Evolutionary conservation across 2,888 invertebrate genomes (phyloP).

Genomic region (Pocota personata): DNA sequence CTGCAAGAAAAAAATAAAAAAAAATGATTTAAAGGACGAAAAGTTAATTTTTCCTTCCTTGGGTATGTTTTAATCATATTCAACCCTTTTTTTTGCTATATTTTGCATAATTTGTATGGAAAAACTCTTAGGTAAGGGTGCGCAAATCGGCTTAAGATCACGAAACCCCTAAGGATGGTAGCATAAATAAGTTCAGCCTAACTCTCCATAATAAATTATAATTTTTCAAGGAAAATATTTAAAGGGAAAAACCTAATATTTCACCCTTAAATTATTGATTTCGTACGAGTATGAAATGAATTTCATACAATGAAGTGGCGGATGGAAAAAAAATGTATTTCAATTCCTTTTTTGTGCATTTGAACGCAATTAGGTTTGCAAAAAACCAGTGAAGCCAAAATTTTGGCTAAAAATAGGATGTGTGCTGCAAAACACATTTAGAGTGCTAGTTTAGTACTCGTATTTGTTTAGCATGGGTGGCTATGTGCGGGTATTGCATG

Average conservation of each 20-base stretch:
- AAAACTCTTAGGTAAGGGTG: background rate
- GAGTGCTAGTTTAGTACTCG: background rate
- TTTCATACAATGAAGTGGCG: background rate
- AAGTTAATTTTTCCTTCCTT: slow-evolving; percentile 18
- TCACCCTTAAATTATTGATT: slow-evolving; percentile 59
- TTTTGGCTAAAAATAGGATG: slow-evolving; percentile 18
- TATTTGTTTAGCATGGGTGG: background rate
- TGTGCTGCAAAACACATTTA: background rate
- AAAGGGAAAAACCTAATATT: background rate
- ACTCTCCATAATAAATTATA: slow-evolving; percentile 23
- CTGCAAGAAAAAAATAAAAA: slow-evolving; percentile 85
- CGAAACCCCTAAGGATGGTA: slow-evolving; percentile 32
- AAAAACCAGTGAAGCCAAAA: slow-evolving; percentile 32
- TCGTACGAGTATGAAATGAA: background rate
- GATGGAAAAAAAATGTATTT: background rate
- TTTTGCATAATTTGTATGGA: slow-evolving; percentile 42
- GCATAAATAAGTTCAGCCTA: slow-evolving; percentile 23
- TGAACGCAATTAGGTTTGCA: slow-evolving; percentile 30
- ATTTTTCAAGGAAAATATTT: slow-evolving; percentile 12
- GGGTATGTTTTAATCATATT: slow-evolving; percentile 26
- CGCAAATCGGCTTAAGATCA: slow-evolving; percentile 49
- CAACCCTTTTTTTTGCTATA: slow-evolving; percentile 27
- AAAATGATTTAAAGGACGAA: slow-evolving; percentile 28
- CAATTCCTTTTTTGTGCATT: slow-evolving; percentile 21
- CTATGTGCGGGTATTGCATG: background rate